A percentile compares a stretch with the other conserved stretches of the same genome.
Evolutionary conservation across 2,888 invertebrate genomes (phyloP).

Genomic region (Tubulanus polymorphus): DNA sequence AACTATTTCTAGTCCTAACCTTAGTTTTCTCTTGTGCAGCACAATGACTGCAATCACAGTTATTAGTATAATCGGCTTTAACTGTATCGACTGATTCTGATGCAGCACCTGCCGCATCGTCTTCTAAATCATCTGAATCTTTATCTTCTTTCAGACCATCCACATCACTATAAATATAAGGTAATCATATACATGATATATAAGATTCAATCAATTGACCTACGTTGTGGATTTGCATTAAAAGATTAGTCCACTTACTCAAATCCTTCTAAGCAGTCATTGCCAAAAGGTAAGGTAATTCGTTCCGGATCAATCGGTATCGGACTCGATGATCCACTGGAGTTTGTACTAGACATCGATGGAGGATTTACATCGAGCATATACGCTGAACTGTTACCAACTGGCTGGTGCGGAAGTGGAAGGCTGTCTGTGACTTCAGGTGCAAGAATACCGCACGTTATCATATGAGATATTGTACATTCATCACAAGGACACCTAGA

Average conservation of each 20-base stretch:
- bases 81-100: too few species aligned
- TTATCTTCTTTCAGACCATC: conserved; percentile 34
- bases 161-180: conserved; percentile 20
- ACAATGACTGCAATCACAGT: conserved; percentile 44
- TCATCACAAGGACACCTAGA: conserved; percentile 54
- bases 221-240: too few species aligned
- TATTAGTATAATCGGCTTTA: conserved; percentile 15
- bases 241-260: conserved; percentile 14
- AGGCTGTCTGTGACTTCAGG: conserved; percentile 39
- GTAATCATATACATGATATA: neutral
- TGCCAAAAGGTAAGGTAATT: conserved; percentile 23
- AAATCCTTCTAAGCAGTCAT: conserved; percentile 15
- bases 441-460: conserved; percentile 52
- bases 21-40: conserved; percentile 34
- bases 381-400: conserved; percentile 35
- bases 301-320: conserved; percentile 36
- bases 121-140: conserved; percentile 23
- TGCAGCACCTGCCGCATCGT: conserved; percentile 22
- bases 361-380: conserved; percentile 48
- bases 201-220: neutral
- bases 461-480: conserved; percentile 52
- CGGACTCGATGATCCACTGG: conserved; percentile 48
- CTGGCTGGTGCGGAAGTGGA: conserved; percentile 18
- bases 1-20: conserved; percentile 22
- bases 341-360: conserved; percentile 49